Conservation (phyloP, 1,140 invertebrate genomes). For the Riptortus pedestris region DNA sequence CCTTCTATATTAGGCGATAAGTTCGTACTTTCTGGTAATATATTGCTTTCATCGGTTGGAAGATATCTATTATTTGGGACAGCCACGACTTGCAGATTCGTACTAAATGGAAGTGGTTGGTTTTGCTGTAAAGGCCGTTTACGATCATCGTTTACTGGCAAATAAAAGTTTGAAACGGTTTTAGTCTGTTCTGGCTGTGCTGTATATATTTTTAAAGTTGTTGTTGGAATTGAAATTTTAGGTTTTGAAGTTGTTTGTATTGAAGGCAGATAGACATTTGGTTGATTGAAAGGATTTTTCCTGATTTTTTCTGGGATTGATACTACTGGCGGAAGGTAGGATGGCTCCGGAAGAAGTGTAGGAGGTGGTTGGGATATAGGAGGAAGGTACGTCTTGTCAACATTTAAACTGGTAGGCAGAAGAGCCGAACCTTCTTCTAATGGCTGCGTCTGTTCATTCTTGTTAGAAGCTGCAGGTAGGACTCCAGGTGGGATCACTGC, state of each 20-base stretch:
- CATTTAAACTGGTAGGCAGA: too few species aligned
- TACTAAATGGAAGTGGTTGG: background rate
- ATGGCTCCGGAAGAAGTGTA: background rate
- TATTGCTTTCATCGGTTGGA: background rate
- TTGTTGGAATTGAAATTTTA: background rate
- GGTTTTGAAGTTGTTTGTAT: background rate
- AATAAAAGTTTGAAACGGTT: background rate
- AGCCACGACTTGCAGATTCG: too few species aligned
- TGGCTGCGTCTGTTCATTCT: background rate
- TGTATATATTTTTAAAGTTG: background rate
- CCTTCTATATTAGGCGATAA: conserved; percentile 7
- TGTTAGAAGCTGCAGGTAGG: background rate
- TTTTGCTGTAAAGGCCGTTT: background rate
- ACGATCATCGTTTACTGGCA: background rate
- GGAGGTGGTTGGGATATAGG: background rate
- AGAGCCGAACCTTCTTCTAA: background rate
- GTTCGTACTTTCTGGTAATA: conserved; percentile 6
- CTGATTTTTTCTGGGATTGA: too few species aligned
- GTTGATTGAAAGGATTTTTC: too few species aligned
- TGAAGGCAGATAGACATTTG: too few species aligned
- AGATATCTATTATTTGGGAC: background rate
- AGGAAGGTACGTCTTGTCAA: background rate
- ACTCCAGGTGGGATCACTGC: conserved; percentile 19
- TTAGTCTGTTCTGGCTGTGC: background rate
- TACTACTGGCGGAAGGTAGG: background rate